These are phyloP conservation scores for Iselma pallidipennis DNA, from an alignment of 2,888 invertebrate genomes.

Conservation along the genomic window DNA sequence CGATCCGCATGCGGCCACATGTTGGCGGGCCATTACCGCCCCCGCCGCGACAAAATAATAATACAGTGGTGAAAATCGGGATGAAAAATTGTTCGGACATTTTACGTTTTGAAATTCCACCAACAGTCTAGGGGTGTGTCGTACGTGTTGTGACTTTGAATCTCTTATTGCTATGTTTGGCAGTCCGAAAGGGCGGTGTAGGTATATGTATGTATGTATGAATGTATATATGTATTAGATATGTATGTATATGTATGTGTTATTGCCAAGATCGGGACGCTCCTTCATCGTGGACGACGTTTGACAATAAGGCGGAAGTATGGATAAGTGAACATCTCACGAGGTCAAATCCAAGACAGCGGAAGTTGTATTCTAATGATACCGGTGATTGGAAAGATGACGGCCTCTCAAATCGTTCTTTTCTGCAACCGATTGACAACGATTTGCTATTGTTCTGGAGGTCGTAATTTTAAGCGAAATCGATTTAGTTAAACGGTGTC, in stretches of 20 bases:
- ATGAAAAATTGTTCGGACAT: constrained; percentile 58
- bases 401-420: constrained; percentile 38
- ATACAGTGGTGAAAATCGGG: constrained; percentile 55
- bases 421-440: constrained; percentile 38
- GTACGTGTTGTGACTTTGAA: constrained; percentile 50
- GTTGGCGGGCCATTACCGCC: constrained; percentile 53
- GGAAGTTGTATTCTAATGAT: constrained; percentile 51
- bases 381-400: constrained; percentile 40
- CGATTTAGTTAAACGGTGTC: constrained; percentile 48
- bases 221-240: neutral
- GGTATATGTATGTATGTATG: neutral
- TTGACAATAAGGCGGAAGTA: constrained; percentile 50
- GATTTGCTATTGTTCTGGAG: constrained; percentile 47
- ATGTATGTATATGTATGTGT: constrained; percentile 1
- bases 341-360: constrained; percentile 49
- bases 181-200: neutral
- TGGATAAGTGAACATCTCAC: constrained; percentile 53
- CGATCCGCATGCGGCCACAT: constrained; percentile 54
- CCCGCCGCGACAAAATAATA: constrained; percentile 49
- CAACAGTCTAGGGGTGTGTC: constrained; percentile 49
- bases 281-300: constrained; percentile 24
- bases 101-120: constrained; percentile 50
- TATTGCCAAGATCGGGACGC: constrained; percentile 20
- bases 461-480: constrained; percentile 48
- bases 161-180: neutral